Percentiles rank a stretch among this genome's conserved stretches.
These are phyloP conservation scores for Volucella inflata DNA, from an alignment of 2,888 invertebrate species.

Conservation along the genomic window DNA sequence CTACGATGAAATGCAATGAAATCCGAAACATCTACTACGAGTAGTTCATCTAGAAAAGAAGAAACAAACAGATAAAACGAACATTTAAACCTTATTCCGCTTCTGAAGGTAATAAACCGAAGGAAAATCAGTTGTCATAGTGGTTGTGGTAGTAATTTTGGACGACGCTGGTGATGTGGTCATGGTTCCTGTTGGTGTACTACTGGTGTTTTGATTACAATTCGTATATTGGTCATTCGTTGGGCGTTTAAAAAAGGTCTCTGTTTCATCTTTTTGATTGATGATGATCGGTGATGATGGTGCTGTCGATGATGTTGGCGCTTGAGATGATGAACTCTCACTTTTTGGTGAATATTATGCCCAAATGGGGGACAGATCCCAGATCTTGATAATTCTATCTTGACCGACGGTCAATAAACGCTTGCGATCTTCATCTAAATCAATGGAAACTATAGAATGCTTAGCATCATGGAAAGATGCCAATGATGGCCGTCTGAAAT, in stretches of 20 bases:
- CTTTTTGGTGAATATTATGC: slow-evolving; percentile 78
- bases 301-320: slow-evolving; percentile 57
- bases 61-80: neutral
- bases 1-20: slow-evolving; percentile 23
- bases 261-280: slow-evolving; percentile 55
- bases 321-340: slow-evolving; percentile 67
- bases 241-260: slow-evolving; percentile 68
- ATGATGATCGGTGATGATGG: slow-evolving; percentile 63
- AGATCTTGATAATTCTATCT: slow-evolving; percentile 97
- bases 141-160: too few relatives aligned
- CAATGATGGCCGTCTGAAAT: slow-evolving; percentile 91
- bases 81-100: slow-evolving; percentile 28
- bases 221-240: slow-evolving; percentile 61
- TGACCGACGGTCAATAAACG: slow-evolving; percentile 96
- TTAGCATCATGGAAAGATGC: slow-evolving; percentile 98
- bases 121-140: slow-evolving; percentile 56
- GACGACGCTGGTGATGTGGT: slow-evolving; percentile 12
- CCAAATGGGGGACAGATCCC: slow-evolving; percentile 91
- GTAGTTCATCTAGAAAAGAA: neutral
- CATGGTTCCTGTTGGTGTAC: slow-evolving; percentile 15
- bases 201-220: slow-evolving; percentile 12
- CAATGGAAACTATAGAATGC: slow-evolving; percentile 94
- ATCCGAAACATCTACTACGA: neutral
- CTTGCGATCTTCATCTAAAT: slow-evolving; percentile 94
- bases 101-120: slow-evolving; percentile 72